Conservation (phyloP, 2,113 vertebrate genomes). For the Astur gentilis region DNA sequence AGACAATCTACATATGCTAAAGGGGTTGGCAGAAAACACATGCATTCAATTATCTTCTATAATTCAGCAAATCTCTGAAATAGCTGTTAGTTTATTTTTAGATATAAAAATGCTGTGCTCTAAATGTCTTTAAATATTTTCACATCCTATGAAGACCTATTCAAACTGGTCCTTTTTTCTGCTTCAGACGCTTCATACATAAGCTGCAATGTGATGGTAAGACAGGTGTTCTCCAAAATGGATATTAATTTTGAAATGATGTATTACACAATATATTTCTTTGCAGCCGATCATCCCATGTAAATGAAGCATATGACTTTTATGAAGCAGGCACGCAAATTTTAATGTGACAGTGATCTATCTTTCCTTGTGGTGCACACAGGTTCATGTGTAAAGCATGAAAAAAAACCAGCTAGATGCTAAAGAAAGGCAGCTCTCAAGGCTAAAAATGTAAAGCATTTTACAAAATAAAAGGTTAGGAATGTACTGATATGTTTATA, state of each 20-base stretch:
- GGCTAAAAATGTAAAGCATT: neutral
- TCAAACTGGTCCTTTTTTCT: neutral
- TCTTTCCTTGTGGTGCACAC: neutral
- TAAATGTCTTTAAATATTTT: neutral
- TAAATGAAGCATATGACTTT: slow-evolving; percentile 45
- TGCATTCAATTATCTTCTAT: neutral
- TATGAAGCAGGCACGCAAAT: slow-evolving; percentile 15
- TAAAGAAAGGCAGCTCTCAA: neutral
- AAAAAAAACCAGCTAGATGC: neutral
- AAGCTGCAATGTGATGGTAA: neutral
- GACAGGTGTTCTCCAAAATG: neutral
- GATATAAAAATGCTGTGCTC: neutral
- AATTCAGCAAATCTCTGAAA: slow-evolving; percentile 8
- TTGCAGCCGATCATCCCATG: neutral
- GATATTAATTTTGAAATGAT: neutral
- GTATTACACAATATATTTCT: neutral
- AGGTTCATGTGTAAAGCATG: neutral
- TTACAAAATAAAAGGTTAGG: slow-evolving; percentile 8
- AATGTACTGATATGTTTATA: neutral
- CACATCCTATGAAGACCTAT: neutral
- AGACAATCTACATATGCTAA: neutral
- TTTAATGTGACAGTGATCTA: slow-evolving; percentile 46
- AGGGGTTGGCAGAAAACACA: neutral
- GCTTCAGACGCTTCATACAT: neutral
- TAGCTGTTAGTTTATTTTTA: neutral